These are phyloP conservation scores for Hypanus sabinus DNA, from an alignment of 2,113 vertebrate genomes.

Conservation along the genomic window DNA sequence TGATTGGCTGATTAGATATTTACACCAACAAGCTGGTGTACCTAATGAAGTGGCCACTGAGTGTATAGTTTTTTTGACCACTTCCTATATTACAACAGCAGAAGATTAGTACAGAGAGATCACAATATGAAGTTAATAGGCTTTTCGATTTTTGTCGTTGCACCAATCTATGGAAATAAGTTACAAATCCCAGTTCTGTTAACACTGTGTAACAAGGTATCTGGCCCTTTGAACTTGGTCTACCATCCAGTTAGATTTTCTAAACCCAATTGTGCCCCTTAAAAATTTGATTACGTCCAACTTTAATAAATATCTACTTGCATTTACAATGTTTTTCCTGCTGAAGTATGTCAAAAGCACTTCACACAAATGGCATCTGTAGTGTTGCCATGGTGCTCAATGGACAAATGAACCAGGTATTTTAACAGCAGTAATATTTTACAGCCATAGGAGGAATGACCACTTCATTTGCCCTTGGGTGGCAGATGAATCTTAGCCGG, in stretches of 20 bases:
- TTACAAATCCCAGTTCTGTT: not conserved
- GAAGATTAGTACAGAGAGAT: no score
- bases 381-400: not conserved
- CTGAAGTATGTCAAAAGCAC: not conserved
- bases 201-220: not conserved
- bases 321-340: not conserved
- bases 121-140: not conserved
- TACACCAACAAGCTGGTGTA: no score
- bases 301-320: not conserved
- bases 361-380: not conserved
- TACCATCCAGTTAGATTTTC: not conserved
- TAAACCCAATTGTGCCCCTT: not conserved
- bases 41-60: no score
- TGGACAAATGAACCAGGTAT: not conserved
- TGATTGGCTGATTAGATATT: no score
- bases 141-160: not conserved
- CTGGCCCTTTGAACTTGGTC: no score
- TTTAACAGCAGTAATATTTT: not conserved
- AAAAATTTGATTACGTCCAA: not conserved
- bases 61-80: no score
- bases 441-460: not conserved
- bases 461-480: not conserved
- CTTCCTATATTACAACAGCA: not conserved
- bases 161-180: not conserved
- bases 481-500: not conserved